A percentile compares a stretch with the other conserved stretches of the same genome.
These are phyloP conservation scores for Drosophila affinis DNA, from an alignment of 2,888 invertebrate genomes.

Conservation along the genomic window DNA sequence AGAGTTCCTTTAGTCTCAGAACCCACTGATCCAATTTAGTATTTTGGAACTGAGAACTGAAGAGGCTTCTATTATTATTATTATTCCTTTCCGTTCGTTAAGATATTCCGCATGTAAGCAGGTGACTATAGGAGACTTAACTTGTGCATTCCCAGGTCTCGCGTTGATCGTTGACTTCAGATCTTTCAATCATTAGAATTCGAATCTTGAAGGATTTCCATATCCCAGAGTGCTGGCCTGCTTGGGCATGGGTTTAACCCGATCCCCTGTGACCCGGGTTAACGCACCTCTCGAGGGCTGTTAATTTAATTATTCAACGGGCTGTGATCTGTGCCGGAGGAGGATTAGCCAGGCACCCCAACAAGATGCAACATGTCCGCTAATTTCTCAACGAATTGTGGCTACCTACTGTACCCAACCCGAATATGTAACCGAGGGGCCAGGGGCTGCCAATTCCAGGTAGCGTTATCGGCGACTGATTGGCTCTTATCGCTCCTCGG, in stretches of 20 bases:
- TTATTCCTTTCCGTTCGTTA: too few species aligned
- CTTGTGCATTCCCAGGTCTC: not conserved
- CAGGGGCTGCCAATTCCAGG: constrained; percentile 1
- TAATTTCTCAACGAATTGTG: not conserved
- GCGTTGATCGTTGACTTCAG: not conserved
- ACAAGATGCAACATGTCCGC: constrained; percentile 23
- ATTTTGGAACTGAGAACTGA: too few species aligned
- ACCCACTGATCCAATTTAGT: too few species aligned
- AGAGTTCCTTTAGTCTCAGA: too few species aligned
- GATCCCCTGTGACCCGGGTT: not conserved
- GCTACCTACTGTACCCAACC: constrained; percentile 16
- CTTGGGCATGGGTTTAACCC: not conserved
- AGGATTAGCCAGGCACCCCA: too few species aligned
- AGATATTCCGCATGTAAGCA: too few species aligned
- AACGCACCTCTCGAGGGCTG: not conserved
- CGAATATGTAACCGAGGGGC: not conserved
- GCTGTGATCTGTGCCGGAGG: not conserved
- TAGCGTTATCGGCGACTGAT: not conserved
- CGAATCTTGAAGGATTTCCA: not conserved
- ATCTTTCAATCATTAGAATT: not conserved
- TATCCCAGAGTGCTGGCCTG: too few species aligned
- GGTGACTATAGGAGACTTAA: too few species aligned
- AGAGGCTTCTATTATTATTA: too few species aligned
- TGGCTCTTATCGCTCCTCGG: constrained; percentile 7
- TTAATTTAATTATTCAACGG: constrained; percentile 19